Conservation (phyloP, 2,797 vertebrate species). For the Hafferia zeledoni region DNA sequence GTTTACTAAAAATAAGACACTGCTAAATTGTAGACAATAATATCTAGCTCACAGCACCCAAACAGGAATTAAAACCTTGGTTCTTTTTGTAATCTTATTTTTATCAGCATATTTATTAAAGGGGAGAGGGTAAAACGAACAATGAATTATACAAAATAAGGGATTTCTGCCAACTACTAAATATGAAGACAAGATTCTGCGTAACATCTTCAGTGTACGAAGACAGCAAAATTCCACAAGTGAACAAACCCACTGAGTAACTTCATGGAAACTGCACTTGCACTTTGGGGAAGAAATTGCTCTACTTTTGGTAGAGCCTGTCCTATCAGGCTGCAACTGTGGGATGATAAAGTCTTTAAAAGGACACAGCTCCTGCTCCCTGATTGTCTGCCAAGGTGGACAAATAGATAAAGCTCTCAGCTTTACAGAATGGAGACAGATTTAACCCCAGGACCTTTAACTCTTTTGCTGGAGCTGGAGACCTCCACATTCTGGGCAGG, state of each 20-base stretch:
- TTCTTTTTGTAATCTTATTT: not conserved
- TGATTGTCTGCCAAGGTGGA: not conserved
- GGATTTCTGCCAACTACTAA: not conserved
- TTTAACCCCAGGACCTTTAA: slow-evolving; percentile 2
- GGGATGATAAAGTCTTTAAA: not conserved
- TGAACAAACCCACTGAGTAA: not conserved
- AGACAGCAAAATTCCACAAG: not conserved
- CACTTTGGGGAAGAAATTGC: not conserved
- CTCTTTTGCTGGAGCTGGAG: not conserved
- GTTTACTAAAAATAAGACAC: slow-evolving; percentile 40
- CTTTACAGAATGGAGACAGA: not conserved
- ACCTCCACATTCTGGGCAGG: not conserved
- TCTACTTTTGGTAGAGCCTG: not conserved
- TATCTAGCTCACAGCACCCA: not conserved
- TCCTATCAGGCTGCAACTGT: not conserved
- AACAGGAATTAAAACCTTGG: not conserved
- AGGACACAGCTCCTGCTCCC: not conserved
- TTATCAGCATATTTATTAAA: not conserved
- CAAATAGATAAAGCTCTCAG: not conserved
- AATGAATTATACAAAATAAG: not conserved
- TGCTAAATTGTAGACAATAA: not conserved
- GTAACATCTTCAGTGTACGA: not conserved
- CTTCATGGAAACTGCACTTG: not conserved
- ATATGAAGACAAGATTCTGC: not conserved
- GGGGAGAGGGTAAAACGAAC: not conserved